Conservation (phyloP, 2,888 invertebrate species). For the Polylopha cassiicola region DNA sequence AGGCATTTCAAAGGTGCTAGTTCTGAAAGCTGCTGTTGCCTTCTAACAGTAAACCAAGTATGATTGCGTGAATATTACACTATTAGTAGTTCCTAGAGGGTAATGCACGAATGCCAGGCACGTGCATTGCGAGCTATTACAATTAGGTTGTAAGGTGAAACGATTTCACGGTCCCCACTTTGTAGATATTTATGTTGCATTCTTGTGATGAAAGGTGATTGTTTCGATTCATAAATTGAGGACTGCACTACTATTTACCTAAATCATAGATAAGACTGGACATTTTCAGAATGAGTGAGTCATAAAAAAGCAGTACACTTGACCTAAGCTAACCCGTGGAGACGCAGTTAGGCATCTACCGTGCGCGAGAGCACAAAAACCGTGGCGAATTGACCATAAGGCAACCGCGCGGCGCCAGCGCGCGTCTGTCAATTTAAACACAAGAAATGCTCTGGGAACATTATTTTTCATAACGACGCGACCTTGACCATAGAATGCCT, state of each 20-base stretch:
- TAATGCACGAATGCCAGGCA: constrained; percentile 32
- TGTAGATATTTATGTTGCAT: background rate
- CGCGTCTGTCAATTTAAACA: constrained; percentile 29
- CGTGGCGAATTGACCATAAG: constrained; percentile 62
- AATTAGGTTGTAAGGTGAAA: constrained; percentile 34
- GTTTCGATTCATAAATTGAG: too few species aligned
- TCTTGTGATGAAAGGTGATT: background rate
- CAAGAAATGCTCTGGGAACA: constrained; percentile 32
- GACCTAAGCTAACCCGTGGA: constrained; percentile 49
- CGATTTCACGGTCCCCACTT: constrained; percentile 11
- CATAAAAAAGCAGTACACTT: constrained; percentile 26
- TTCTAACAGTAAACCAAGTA: constrained; percentile 48
- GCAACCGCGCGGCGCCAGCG: constrained; percentile 36
- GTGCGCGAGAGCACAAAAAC: constrained; percentile 53
- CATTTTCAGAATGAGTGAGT: constrained; percentile 4
- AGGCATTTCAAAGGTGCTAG: constrained; percentile 43
- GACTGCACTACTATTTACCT: too few species aligned
- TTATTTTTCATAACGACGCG: background rate
- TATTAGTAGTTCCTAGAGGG: constrained; percentile 38
- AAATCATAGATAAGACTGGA: background rate
- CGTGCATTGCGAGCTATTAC: constrained; percentile 27
- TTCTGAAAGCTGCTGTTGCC: constrained; percentile 38
- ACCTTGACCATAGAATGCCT: background rate
- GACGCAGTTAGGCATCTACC: constrained; percentile 10
- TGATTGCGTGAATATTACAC: constrained; percentile 50